Base-by-base conservation (phyloP, 2,888 invertebrate species). In the Calliopum simillimum region DNA sequence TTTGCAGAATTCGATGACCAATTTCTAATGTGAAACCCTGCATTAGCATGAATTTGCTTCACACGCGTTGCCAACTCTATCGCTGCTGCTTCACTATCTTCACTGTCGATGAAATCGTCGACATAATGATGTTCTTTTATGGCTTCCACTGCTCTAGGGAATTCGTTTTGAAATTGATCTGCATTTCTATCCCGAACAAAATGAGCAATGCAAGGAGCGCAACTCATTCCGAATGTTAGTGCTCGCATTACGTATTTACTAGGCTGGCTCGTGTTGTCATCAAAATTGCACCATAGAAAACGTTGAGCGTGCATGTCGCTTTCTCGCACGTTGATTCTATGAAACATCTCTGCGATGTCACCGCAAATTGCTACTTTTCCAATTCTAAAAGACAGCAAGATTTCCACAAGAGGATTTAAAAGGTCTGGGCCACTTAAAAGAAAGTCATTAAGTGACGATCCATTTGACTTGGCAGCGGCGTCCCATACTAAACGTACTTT, bases 401-500 rank as follows among this genome's bases (percentile, higher is more conserved):
- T 53, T 23, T 72, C 56, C 1, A 70, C n/a, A 11, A 74, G 69
- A 2, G 74, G 65, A 1, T 70, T 69, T 19, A 71, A 47, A 1
- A 68, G 67, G 44, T 73, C 71, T n/a, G 73, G 72, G 4, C 72
- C 70, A n/a, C 58, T 41, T 14, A 69, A 23, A 6, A 72, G 1
- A 47, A 74, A 71, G n/a, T 78, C 78, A 58, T 83, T 83, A 5
- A 82, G 64, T 1, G 74, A 76, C 0, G 71, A 33, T 5, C 80
- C 80, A 8, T 78, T 66, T 5, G 69, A 72, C 19, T 75, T 78
- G 0, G 80, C 79, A 1, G 81, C 82, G 3, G 80, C 80, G 65
- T 83, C 80, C 72, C 75, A 81, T 1, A 83, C 82, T 4, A 82
- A 68, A 16, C 81, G 70, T 2, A 78, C 49, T 70, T 78, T 74